Conservation (phyloP, 2,113 vertebrate species). For the Dicentrarchus labrax region DNA sequence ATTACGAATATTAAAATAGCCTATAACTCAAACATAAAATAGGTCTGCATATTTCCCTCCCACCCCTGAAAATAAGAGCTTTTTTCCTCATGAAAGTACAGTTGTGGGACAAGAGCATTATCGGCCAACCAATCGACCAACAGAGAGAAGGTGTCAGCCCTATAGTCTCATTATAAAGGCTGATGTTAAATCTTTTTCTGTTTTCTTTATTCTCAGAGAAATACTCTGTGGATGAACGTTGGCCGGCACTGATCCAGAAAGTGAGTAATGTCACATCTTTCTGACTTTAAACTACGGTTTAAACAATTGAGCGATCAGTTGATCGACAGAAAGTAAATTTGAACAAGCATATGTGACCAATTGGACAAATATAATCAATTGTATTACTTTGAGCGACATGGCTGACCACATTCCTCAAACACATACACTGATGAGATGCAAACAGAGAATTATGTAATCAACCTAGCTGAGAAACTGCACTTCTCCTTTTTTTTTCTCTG, state of each 20-base stretch:
- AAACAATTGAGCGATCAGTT: neutral
- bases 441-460: neutral
- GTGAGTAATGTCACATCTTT: constrained; percentile 7
- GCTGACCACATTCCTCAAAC: neutral
- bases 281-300: neutral
- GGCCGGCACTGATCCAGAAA: neutral
- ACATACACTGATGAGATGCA: accelerated
- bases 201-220: neutral
- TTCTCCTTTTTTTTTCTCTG: neutral
- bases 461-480: neutral
- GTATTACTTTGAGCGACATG: too few species aligned
- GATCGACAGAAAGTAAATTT: neutral
- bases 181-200: neutral
- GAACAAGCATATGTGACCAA: too few species aligned
- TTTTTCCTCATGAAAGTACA: too few species aligned
- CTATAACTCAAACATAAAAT: too few species aligned
- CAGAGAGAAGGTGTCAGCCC: too few species aligned
- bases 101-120: too few species aligned
- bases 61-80: too few species aligned
- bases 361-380: too few species aligned
- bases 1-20: too few species aligned
- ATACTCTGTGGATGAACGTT: neutral
- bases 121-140: too few species aligned
- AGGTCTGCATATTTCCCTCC: too few species aligned
- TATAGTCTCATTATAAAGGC: too few species aligned